A percentile compares a stretch with the other conserved stretches of the same genome.
Evolutionary conservation across 2,888 invertebrate species (phyloP).

Genomic region (Ectobius pallidus): DNA sequence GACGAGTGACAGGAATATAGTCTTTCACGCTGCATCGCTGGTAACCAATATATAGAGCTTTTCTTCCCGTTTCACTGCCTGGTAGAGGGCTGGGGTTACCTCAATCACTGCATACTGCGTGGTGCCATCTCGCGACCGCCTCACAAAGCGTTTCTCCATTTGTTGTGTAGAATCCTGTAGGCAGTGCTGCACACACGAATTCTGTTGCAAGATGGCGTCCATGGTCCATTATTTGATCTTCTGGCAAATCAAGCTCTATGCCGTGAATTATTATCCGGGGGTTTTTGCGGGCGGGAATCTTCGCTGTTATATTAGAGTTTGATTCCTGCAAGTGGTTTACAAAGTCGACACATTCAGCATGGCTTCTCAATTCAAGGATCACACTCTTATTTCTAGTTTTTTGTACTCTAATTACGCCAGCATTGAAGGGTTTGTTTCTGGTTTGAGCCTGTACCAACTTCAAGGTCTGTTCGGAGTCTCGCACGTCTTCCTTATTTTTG

Average conservation of each 20-base stretch:
- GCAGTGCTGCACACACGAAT: not conserved
- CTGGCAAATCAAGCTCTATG: not conserved
- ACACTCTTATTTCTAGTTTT: not conserved
- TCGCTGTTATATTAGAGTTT: not conserved
- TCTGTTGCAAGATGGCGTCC: not conserved
- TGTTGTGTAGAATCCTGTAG: not conserved
- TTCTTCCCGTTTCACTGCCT: no score
- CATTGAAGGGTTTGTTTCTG: no score
- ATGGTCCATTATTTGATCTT: not conserved
- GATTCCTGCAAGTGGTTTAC: not conserved
- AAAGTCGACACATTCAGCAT: not conserved
- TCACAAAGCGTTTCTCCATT: not conserved
- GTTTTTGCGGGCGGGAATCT: not conserved
- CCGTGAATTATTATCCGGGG: not conserved
- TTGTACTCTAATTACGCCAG: not conserved
- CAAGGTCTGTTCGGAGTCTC: no score
- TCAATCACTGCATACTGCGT: not conserved
- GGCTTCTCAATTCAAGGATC: not conserved
- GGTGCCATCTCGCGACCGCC: not conserved
- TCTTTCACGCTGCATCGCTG: no score
- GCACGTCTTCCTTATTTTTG: no score
- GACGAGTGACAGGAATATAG: not conserved
- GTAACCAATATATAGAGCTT: no score
- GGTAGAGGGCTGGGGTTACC: no score
- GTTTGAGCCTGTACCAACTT: no score